Percentiles rank a stretch among this genome's conserved stretches.
Evolutionary conservation across 2,113 vertebrate genomes (phyloP).

Genomic region (Fulica atra): DNA sequence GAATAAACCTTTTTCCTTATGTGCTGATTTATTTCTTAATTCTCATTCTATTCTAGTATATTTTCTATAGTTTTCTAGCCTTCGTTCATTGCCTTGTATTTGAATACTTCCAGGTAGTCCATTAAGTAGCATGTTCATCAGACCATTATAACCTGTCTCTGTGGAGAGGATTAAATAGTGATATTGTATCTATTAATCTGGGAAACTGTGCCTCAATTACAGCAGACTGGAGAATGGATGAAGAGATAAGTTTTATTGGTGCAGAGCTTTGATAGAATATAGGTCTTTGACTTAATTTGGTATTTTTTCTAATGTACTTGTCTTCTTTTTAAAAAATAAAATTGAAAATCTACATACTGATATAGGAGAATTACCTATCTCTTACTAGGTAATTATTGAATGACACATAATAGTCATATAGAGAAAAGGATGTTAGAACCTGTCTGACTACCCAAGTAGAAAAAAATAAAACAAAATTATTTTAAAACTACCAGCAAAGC

Average conservation of each 20-base stretch:
- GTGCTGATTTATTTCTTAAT: not conserved
- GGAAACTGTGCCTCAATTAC: constrained; percentile 7
- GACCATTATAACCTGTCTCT: constrained; percentile 42
- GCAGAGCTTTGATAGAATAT: not conserved
- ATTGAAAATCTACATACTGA: not conserved
- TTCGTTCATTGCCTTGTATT: not conserved
- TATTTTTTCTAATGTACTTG: not conserved
- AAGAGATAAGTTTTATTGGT: not conserved
- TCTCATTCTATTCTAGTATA: not conserved
- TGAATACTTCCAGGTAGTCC: constrained; percentile 17
- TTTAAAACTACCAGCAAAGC: not conserved
- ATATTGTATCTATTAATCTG: constrained; percentile 58
- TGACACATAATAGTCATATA: not conserved
- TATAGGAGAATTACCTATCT: not conserved
- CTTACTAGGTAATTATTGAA: not conserved
- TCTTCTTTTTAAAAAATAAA: not conserved
- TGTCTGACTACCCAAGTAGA: not conserved
- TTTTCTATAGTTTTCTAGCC: not conserved
- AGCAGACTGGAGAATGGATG: not conserved
- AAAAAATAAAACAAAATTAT: not conserved
- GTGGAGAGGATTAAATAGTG: constrained; percentile 49
- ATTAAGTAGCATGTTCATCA: constrained; percentile 49
- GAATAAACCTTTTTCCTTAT: not conserved
- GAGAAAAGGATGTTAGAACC: not conserved
- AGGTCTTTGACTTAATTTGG: not conserved